Evolutionary conservation across 2,888 invertebrate species (phyloP), one percentile per base, ranked within the genome.

Genomic region (Harpalus rufipes): DNA sequence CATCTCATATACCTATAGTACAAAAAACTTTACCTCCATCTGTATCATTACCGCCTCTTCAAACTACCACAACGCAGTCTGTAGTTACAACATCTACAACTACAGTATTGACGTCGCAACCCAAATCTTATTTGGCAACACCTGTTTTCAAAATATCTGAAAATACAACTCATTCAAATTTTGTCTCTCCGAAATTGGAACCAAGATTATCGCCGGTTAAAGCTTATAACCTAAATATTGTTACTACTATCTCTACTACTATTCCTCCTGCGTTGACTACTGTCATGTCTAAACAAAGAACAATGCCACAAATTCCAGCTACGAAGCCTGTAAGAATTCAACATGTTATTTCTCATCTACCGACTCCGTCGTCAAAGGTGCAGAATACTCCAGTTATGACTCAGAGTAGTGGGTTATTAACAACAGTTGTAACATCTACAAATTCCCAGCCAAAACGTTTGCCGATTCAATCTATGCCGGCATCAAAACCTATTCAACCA

Each of bases 381-480:
- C 79, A 76, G 81, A 86, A 87, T 39, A 44, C 85, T 25, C n/a
- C 51, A 51, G 25, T 41, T 58, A 68, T 84, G 44, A 80, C 85
- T 7, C 84, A 65, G 32, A 61, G 61, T 76, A 18, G 68, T 7
- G 85, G 85, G 14, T 80, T 85, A 44, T 68, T 85, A 61, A 72
- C 79, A 18, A 85, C 85, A 16, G 80, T 79, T 16, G 74, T 4
- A 88, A 91, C 92, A 56, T 86, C 91, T 10, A 91, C 92, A 8
- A 87, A 84, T 81, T 89, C 92, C 84, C 92, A 92, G 88, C 92
- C 93, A 85, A 93, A 92, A 88, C 90, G 94, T 72, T 89, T 94
- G 85, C 93, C 94, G 39, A 92, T 93, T 61, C 92, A 93, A 25
- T 92, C 94, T 58, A 92, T 94, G 32, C 90, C 94, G 87, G 93